Conservation (phyloP, 2,888 invertebrate genomes). For the Uloborus plumipes region DNA sequence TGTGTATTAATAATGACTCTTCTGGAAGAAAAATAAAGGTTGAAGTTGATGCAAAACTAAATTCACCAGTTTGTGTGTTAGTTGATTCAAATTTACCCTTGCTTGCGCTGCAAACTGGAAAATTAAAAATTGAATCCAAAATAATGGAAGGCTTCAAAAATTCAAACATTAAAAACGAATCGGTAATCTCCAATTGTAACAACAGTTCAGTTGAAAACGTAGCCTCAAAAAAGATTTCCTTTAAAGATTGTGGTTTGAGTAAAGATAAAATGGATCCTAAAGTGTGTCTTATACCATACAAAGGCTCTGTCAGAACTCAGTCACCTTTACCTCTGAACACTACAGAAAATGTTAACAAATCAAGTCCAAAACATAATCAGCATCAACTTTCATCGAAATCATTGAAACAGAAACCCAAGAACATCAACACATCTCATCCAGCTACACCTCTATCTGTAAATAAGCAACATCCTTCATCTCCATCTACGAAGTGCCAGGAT, state of each 20-base stretch:
- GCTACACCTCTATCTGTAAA: slow-evolving; percentile 23
- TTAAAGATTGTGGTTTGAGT: background rate
- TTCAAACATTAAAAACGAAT: slow-evolving; percentile 12
- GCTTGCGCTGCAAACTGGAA: background rate
- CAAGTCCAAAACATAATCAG: slow-evolving; percentile 22
- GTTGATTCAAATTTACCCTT: slow-evolving; percentile 29
- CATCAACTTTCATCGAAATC: slow-evolving; percentile 9
- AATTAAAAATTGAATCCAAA: background rate
- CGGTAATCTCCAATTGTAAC: background rate
- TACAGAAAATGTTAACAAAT: slow-evolving; percentile 33
- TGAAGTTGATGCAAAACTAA: too few species aligned
- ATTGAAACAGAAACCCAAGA: slow-evolving; percentile 25
- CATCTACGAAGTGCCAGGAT: slow-evolving; percentile 44
- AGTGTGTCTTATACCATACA: slow-evolving; percentile 21
- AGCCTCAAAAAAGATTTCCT: background rate
- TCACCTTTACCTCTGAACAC: slow-evolving; percentile 25
- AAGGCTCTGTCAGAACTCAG: slow-evolving; percentile 33
- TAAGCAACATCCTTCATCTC: slow-evolving; percentile 34
- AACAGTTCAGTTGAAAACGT: too few species aligned
- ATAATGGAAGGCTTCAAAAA: background rate
- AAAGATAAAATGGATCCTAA: slow-evolving; percentile 32
- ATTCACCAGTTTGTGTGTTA: slow-evolving; percentile 18
- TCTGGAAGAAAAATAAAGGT: background rate
- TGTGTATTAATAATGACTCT: background rate
- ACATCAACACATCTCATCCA: slow-evolving; percentile 10